Evolutionary conservation across 2,888 invertebrate species (phyloP).

Genomic region (Platycheirus albimanus): DNA sequence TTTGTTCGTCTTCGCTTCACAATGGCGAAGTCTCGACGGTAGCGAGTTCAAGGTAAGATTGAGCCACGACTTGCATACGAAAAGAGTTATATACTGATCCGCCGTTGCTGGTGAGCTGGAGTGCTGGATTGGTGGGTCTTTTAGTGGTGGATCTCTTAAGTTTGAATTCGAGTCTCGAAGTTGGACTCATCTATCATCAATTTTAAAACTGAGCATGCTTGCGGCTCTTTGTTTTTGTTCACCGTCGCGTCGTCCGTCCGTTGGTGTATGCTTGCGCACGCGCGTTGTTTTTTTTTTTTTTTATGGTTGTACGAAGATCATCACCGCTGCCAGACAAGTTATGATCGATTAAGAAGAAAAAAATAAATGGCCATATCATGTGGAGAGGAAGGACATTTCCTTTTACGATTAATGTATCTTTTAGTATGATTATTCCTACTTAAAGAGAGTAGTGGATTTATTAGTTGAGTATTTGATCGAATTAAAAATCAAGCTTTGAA

Average conservation of each 20-base stretch:
- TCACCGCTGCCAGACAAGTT: not conserved
- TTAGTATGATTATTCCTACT: not conserved
- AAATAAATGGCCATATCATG: not conserved
- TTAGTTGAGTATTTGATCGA: conserved; percentile 27
- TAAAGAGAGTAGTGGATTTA: conserved; percentile 1
- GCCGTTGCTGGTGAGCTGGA: not conserved
- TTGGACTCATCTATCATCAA: conserved; percentile 39
- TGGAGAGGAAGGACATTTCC: not conserved
- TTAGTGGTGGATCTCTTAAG: conserved; percentile 50
- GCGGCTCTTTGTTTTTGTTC: conserved; percentile 41
- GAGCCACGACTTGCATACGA: conserved; percentile 82
- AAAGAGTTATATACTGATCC: conserved; percentile 81
- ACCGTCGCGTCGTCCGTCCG: not conserved
- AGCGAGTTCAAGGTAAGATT: conserved; percentile 83
- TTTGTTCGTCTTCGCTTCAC: conserved; percentile 13
- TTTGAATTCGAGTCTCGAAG: conserved; percentile 58
- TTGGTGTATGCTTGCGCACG: conserved; percentile 6
- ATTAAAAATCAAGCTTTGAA: conserved; percentile 21
- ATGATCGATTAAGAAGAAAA: conserved; percentile 16
- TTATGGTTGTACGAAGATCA: conserved; percentile 5
- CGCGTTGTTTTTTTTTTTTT: not conserved
- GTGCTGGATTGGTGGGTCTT: conserved; percentile 7
- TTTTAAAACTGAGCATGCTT: not conserved
- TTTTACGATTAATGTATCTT: too few relatives aligned
- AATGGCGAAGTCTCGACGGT: conserved; percentile 63